Conservation (phyloP, 2,888 invertebrate species). For the Norana najaformis region DNA sequence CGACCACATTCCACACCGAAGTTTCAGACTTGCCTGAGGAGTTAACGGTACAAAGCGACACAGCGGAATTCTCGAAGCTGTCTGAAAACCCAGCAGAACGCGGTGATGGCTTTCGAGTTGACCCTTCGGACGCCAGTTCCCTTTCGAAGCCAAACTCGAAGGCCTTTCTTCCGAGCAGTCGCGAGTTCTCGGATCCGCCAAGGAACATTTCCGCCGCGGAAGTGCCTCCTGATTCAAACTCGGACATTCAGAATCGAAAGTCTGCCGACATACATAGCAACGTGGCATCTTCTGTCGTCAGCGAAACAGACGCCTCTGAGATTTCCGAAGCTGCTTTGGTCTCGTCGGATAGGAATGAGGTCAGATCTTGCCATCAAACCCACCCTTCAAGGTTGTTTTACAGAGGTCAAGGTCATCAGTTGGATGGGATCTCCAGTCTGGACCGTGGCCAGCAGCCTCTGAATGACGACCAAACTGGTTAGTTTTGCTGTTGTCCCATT, state of each 20-base stretch:
- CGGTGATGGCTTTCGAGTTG: background rate
- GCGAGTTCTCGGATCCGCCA: background rate
- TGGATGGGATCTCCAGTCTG: background rate
- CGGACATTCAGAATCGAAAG: background rate
- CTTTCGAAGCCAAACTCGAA: background rate
- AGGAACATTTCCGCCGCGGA: background rate
- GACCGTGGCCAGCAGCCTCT: background rate
- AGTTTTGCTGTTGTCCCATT: background rate
- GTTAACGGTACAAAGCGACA: background rate
- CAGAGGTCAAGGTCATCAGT: background rate
- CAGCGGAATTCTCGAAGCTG: background rate
- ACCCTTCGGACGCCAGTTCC: background rate
- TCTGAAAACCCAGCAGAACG: background rate
- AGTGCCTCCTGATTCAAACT: background rate
- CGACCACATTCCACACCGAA: background rate
- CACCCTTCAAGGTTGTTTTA: background rate
- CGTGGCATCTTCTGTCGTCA: background rate
- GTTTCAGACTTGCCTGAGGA: background rate
- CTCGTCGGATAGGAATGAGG: background rate
- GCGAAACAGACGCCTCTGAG: background rate
- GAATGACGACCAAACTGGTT: background rate
- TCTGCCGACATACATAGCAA: background rate
- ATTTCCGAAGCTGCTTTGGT: background rate
- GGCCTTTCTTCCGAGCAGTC: background rate
- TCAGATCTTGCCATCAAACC: no score